Conservation (phyloP, 2,888 invertebrate genomes). For the Siphonodentalium dalli region DNA sequence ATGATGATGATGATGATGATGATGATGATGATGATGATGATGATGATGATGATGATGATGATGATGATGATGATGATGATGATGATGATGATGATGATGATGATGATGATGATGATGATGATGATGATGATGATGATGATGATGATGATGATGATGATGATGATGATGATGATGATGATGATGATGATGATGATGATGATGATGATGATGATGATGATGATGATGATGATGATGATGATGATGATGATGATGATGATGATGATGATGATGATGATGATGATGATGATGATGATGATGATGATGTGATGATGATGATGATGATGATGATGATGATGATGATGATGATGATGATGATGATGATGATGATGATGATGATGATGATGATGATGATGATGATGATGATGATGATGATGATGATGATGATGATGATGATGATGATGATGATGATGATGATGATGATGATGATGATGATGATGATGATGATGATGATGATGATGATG, state of each 20-base stretch:
- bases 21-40: not conserved
- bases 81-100: not conserved
- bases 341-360: not conserved
- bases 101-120: not conserved
- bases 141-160: not conserved
- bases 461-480: not conserved
- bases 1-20: not conserved
- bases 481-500: not conserved
- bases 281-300: not conserved
- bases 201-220: not conserved
- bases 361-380: not conserved
- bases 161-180: not conserved
- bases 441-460: not conserved
- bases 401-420: not conserved
- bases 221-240: not conserved
- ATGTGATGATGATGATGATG: too few relatives aligned
- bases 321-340: not conserved
- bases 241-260: not conserved
- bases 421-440: not conserved
- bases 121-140: not conserved
- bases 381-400: not conserved
- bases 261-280: not conserved
- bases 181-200: not conserved
- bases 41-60: not conserved
- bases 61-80: not conserved